Percentiles rank a stretch among this genome's conserved stretches.
Evolutionary conservation across 1,140 invertebrate species (phyloP).

Genomic region (Drosophila miranda): DNA sequence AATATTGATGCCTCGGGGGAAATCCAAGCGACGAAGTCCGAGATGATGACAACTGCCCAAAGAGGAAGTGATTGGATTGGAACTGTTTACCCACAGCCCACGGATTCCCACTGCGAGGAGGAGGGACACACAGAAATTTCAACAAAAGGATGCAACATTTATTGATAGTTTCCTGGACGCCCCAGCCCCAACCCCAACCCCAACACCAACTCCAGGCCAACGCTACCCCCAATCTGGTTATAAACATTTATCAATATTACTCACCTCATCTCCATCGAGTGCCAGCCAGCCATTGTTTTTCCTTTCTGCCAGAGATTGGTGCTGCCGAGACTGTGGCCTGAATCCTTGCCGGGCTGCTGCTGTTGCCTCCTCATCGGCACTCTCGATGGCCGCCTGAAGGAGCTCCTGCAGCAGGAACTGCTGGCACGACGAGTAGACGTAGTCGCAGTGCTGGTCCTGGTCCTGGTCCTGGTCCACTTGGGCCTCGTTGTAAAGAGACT

Average conservation of each 20-base stretch:
- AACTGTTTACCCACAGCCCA: conserved; percentile 19
- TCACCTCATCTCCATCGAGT: conserved; percentile 19
- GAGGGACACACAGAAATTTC: conserved; percentile 5
- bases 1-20: too few relatives aligned
- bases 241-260: conserved; percentile 50
- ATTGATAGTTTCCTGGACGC: conserved; percentile 18
- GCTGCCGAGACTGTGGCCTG: background rate
- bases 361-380: too few relatives aligned
- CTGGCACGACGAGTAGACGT: conserved; percentile 63
- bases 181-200: background rate
- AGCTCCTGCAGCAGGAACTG: conserved; percentile 64
- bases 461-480: conserved; percentile 36
- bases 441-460: background rate
- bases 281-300: conserved; percentile 43
- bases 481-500: conserved; percentile 64
- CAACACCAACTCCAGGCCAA: background rate
- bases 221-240: conserved; percentile 18
- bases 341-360: conserved; percentile 4
- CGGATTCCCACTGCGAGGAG: too few relatives aligned
- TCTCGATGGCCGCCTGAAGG: conserved; percentile 26
- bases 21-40: too few relatives aligned
- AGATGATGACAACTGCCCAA: too few relatives aligned
- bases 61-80: too few relatives aligned
- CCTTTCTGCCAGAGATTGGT: conserved; percentile 9
- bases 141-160: conserved; percentile 5